phyloP scores from a whole-genome alignment of 2,797 vertebrate species.

The Epinephelus coioides region DNA sequence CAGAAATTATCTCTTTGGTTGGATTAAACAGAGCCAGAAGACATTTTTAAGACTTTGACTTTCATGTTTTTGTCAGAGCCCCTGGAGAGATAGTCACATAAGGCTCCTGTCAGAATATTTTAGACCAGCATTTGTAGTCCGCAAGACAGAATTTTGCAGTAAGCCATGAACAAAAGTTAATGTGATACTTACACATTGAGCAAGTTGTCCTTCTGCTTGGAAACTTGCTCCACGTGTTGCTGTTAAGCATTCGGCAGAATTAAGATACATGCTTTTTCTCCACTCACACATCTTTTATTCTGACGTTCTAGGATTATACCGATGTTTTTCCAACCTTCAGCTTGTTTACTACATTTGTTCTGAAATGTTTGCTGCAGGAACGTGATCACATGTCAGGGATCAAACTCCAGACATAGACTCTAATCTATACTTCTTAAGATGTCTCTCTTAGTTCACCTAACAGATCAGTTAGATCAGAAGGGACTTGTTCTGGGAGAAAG shows the following conservation, averaged over 20 bases:
- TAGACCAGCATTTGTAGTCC: not conserved
- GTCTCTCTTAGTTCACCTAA: not conserved
- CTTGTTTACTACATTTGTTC: not conserved
- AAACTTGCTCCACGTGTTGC: constrained; percentile 48
- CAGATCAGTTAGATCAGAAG: too few species aligned
- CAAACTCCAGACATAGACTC: not conserved
- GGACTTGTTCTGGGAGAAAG: too few species aligned
- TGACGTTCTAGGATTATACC: constrained; percentile 21
- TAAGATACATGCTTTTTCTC: constrained; percentile 6
- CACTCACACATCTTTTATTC: constrained; percentile 20
- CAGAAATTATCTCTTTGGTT: constrained; percentile 27
- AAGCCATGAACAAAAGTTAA: constrained; percentile 24
- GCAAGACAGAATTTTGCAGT: constrained; percentile 22
- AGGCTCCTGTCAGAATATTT: constrained; percentile 2
- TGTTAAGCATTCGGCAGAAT: constrained; percentile 36
- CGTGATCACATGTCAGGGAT: not conserved
- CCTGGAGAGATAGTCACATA: constrained; percentile 3
- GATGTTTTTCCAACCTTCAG: constrained; percentile 9
- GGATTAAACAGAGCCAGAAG: constrained; percentile 19
- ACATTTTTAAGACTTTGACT: constrained; percentile 3
- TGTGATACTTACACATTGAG: constrained; percentile 29
- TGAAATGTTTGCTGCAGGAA: constrained; percentile 2
- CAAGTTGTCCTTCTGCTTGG: constrained; percentile 26
- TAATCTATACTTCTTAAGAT: not conserved
- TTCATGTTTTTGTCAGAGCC: constrained; percentile 28